Conservation (phyloP, 2,797 vertebrate species). For the Iguana delicatissima region DNA sequence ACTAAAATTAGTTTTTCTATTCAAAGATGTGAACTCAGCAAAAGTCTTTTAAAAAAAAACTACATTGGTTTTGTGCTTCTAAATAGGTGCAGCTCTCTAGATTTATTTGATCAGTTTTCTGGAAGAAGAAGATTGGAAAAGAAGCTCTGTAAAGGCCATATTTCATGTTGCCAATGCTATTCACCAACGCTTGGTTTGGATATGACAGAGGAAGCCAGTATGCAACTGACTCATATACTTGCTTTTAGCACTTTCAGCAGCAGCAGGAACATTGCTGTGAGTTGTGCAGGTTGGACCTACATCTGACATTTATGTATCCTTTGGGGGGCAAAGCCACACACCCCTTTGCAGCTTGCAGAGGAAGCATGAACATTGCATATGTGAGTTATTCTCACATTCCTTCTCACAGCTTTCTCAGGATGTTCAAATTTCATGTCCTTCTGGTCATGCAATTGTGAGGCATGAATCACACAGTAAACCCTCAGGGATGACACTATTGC, state of each 20-base stretch:
- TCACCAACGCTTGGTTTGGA: not conserved
- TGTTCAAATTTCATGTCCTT: not conserved
- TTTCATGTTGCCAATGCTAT: not conserved
- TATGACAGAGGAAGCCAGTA: not conserved
- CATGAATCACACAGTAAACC: not conserved
- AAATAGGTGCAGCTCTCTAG: not conserved
- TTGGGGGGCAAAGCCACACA: not conserved
- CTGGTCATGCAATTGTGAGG: too few species aligned
- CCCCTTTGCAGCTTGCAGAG: not conserved
- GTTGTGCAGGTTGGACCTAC: not conserved
- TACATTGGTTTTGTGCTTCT: too few species aligned
- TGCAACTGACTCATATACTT: not conserved
- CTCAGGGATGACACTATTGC: not conserved
- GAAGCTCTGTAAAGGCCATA: not conserved
- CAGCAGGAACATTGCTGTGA: not conserved
- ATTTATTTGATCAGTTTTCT: not conserved
- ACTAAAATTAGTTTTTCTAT: too few species aligned
- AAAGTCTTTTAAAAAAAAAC: too few species aligned
- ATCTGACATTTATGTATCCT: not conserved
- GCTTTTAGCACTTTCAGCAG: not conserved
- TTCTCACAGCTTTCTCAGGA: not conserved
- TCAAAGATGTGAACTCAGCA: not conserved
- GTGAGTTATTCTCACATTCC: not conserved
- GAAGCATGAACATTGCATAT: not conserved
- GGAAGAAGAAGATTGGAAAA: not conserved